Conservation (phyloP, 2,113 vertebrate species). For the Xyrauchen texanus region DNA sequence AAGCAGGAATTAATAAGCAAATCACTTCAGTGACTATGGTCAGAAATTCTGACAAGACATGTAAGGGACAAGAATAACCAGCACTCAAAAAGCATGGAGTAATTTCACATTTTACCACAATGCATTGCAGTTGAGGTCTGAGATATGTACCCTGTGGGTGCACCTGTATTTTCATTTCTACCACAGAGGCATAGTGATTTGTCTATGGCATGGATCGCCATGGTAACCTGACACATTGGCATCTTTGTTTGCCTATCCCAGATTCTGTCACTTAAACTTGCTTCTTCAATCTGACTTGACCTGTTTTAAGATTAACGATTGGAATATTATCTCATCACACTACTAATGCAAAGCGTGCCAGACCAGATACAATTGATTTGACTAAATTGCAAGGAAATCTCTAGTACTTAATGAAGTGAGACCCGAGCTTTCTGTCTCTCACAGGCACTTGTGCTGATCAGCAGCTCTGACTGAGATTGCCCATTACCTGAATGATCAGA, state of each 20-base stretch:
- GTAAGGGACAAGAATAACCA: no score
- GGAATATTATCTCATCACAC: constrained; percentile 8
- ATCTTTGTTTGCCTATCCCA: constrained; percentile 39
- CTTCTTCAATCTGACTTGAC: constrained; percentile 52
- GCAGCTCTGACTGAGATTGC: not conserved
- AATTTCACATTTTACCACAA: not conserved
- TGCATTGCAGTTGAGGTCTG: not conserved
- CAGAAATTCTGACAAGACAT: no score
- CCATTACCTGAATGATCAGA: constrained; percentile 18
- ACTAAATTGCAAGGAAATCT: constrained; percentile 30
- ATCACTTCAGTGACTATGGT: no score
- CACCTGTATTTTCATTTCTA: constrained; percentile 20
- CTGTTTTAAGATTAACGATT: constrained; percentile 19
- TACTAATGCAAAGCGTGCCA: not conserved
- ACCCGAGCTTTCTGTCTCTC: constrained; percentile 18
- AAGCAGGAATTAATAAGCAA: no score
- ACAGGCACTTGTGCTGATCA: constrained; percentile 27
- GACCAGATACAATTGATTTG: constrained; percentile 39
- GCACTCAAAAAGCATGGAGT: no score
- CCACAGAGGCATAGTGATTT: constrained; percentile 20
- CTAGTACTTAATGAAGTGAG: constrained; percentile 35
- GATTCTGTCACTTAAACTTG: constrained; percentile 52
- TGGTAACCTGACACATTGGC: constrained; percentile 60
- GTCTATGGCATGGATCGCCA: constrained; percentile 50
- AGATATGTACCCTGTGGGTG: constrained; percentile 6